These are phyloP conservation scores for Drosophila lacertosa DNA, from an alignment of 1,140 invertebrate species.

Conservation along the genomic window DNA sequence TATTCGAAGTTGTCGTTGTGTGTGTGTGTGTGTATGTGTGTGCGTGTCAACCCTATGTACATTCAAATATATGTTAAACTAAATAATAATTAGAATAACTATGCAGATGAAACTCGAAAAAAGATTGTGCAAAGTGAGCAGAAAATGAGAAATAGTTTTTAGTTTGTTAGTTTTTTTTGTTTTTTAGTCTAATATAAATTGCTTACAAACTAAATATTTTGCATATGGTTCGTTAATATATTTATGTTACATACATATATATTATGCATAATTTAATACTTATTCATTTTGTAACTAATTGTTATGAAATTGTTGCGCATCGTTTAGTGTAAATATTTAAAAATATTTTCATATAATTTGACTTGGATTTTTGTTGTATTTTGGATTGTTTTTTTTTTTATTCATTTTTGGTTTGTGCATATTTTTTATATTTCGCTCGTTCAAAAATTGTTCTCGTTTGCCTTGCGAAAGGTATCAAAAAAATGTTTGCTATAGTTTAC, in stretches of 20 bases:
- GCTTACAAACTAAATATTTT: slow-evolving; percentile 26
- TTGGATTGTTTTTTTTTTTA: slow-evolving; percentile 25
- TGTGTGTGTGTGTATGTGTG: too few relatives aligned
- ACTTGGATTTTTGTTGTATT: slow-evolving; percentile 53
- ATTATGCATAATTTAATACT: slow-evolving; percentile 52
- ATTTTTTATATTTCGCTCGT: slow-evolving; percentile 14
- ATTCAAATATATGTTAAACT: too few relatives aligned
- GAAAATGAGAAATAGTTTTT: neutral
- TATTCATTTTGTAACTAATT: slow-evolving; percentile 46
- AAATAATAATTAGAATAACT: neutral
- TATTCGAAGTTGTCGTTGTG: slow-evolving; percentile 1
- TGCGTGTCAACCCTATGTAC: slow-evolving; percentile 34
- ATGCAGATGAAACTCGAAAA: slow-evolving; percentile 12
- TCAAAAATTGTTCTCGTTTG: slow-evolving; percentile 53
- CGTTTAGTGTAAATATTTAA: slow-evolving; percentile 67
- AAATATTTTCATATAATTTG: slow-evolving; percentile 72
- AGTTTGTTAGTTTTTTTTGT: neutral
- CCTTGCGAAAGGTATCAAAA: slow-evolving; percentile 77
- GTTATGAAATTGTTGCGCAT: slow-evolving; percentile 49
- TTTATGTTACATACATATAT: slow-evolving; percentile 12
- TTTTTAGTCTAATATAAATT: slow-evolving; percentile 7
- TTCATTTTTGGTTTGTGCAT: slow-evolving; percentile 14
- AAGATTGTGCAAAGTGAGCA: slow-evolving; percentile 7
- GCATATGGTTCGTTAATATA: slow-evolving; percentile 15
- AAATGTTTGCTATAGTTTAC: slow-evolving; percentile 72